phyloP scores from a whole-genome alignment of 2,797 vertebrate genomes.

The Sus cebifrons region DNA sequence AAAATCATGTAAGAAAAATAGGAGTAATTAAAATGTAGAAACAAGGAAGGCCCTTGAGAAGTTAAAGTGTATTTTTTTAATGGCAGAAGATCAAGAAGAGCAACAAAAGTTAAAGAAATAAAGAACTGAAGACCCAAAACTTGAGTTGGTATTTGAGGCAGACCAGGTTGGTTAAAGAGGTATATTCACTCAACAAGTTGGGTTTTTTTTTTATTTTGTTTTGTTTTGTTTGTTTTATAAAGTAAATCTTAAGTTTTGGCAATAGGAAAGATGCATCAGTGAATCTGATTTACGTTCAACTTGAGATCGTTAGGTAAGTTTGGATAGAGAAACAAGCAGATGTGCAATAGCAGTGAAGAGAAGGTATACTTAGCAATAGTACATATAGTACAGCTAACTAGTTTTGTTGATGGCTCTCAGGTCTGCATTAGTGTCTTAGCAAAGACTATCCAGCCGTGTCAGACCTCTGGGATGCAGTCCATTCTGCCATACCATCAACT shows the following conservation, averaged over 20 bases:
- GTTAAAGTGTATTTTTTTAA: background rate
- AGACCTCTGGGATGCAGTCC: background rate
- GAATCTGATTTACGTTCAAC: background rate
- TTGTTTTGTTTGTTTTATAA: background rate
- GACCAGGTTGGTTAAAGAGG: background rate
- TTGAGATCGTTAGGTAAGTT: background rate
- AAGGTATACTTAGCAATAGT: background rate
- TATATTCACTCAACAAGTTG: background rate
- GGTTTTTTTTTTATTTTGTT: background rate
- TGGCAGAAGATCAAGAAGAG: background rate
- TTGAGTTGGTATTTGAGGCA: background rate
- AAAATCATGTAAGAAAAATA: constrained; percentile 3
- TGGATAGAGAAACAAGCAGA: background rate
- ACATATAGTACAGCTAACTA: background rate
- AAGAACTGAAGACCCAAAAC: background rate
- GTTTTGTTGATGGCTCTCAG: background rate
- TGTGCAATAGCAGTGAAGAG: background rate
- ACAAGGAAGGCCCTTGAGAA: background rate
- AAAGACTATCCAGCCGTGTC: background rate
- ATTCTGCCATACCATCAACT: background rate
- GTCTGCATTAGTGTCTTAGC: background rate
- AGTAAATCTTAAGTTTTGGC: background rate
- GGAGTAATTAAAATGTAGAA: background rate
- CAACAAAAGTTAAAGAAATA: constrained; percentile 5
- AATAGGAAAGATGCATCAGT: background rate